Percentiles rank a stretch among this genome's conserved stretches.
These are phyloP conservation scores for Pseudocheirus occidentalis DNA, from an alignment of 2,797 vertebrate genomes.

Conservation along the genomic window DNA sequence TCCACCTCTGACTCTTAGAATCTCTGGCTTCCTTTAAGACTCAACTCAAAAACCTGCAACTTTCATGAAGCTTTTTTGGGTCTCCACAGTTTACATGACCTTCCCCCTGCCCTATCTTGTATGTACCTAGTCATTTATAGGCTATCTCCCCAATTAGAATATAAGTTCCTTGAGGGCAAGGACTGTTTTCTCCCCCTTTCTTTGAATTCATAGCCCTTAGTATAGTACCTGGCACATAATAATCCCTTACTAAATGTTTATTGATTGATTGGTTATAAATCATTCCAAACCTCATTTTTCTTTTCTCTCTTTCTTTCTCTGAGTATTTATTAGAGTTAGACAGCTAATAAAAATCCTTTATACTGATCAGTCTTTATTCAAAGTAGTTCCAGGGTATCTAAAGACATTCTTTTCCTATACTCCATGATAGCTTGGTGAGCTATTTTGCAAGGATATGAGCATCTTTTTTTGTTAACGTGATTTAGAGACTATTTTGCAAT, in stretches of 20 bases:
- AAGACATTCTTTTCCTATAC: slow-evolving; percentile 55
- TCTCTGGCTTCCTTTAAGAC: not conserved
- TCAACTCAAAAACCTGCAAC: not conserved
- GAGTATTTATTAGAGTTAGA: slow-evolving; percentile 48
- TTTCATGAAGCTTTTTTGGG: not conserved
- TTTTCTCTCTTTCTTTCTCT: not conserved
- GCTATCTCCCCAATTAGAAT: not conserved
- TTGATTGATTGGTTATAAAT: slow-evolving; percentile 48
- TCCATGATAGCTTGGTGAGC: slow-evolving; percentile 40
- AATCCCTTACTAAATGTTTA: slow-evolving; percentile 4
- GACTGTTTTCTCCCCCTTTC: not conserved
- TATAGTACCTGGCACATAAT: not conserved
- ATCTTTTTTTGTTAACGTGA: slow-evolving; percentile 55
- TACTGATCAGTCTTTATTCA: slow-evolving; percentile 63
- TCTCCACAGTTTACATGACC: not conserved
- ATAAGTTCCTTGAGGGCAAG: not conserved
- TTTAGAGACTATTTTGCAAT: slow-evolving; percentile 65
- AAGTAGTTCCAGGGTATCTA: slow-evolving; percentile 12
- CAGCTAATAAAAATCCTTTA: slow-evolving; percentile 48
- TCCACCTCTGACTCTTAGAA: not conserved
- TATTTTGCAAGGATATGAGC: slow-evolving; percentile 57
- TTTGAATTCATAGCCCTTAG: not conserved
- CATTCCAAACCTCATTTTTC: slow-evolving; percentile 49
- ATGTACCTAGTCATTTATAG: not conserved
- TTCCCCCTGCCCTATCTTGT: not conserved